phyloP scores from a whole-genome alignment of 2,113 vertebrate species.

The Plestiodon gilberti region DNA sequence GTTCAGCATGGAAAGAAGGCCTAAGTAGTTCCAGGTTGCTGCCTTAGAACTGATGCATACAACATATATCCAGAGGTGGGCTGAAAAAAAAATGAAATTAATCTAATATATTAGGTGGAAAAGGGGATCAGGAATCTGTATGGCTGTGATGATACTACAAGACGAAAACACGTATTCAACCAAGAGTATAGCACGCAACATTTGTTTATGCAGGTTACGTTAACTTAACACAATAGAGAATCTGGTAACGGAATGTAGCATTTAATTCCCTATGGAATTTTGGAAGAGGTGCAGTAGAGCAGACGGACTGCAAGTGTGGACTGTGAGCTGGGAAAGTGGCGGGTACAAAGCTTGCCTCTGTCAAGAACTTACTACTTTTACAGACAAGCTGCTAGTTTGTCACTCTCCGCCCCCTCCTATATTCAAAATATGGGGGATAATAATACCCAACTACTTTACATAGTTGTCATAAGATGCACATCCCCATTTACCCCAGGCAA shows the following conservation, averaged over 20 bases:
- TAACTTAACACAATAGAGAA: neutral
- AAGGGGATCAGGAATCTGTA: neutral
- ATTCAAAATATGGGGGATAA: no score
- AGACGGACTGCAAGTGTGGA: no score
- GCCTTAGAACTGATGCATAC: conserved; percentile 16
- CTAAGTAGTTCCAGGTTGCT: conserved; percentile 31
- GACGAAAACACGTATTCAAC: neutral
- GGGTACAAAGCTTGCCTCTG: neutral
- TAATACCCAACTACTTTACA: no score
- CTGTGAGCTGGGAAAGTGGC: neutral
- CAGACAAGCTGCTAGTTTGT: no score
- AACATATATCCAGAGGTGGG: conserved; percentile 17
- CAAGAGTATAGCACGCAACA: neutral
- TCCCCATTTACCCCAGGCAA: no score
- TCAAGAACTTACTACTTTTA: neutral
- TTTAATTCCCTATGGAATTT: neutral
- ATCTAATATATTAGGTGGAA: neutral
- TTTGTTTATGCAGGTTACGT: neutral
- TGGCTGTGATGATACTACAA: neutral
- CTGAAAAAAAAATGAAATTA: neutral
- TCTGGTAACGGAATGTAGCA: neutral
- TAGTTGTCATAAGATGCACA: no score
- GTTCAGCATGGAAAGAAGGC: conserved; percentile 33
- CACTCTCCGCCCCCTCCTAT: no score
- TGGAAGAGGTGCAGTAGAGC: neutral